Evolutionary conservation across 2,113 vertebrate species (phyloP).

Genomic region (Cyprinodon tularosa): DNA sequence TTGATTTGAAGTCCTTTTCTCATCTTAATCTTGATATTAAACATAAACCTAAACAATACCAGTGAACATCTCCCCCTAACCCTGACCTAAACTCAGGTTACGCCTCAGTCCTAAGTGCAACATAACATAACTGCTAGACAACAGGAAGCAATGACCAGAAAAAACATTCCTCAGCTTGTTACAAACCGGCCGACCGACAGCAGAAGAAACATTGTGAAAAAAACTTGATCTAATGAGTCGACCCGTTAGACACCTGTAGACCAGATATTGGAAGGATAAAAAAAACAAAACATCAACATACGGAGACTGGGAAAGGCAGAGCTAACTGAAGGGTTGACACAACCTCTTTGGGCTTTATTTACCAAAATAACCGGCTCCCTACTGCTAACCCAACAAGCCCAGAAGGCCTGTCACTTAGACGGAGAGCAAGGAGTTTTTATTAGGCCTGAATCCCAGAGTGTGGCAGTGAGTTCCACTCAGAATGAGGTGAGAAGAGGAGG

Average conservation of each 20-base stretch:
- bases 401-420: constrained; percentile 32
- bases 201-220: too few species aligned
- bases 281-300: not conserved
- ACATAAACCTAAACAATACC: too few species aligned
- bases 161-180: too few species aligned
- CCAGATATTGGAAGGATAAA: not conserved
- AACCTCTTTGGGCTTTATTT: constrained; percentile 22
- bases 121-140: too few species aligned
- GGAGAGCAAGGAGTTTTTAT: constrained; percentile 28
- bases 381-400: constrained; percentile 24
- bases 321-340: not conserved
- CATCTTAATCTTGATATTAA: too few species aligned
- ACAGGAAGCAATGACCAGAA: too few species aligned
- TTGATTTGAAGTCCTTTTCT: too few species aligned
- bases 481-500: not conserved
- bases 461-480: constrained; percentile 19
- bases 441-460: constrained; percentile 11
- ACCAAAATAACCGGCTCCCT: constrained; percentile 32
- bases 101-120: too few species aligned
- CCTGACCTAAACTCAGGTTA: too few species aligned
- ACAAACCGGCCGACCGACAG: too few species aligned
- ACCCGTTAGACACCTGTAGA: not conserved
- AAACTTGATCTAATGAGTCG: too few species aligned
- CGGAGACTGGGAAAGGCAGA: not conserved
- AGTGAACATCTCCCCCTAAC: too few species aligned